Conservation (phyloP, 1,140 invertebrate species). For the Eriocheir sinensis region DNA sequence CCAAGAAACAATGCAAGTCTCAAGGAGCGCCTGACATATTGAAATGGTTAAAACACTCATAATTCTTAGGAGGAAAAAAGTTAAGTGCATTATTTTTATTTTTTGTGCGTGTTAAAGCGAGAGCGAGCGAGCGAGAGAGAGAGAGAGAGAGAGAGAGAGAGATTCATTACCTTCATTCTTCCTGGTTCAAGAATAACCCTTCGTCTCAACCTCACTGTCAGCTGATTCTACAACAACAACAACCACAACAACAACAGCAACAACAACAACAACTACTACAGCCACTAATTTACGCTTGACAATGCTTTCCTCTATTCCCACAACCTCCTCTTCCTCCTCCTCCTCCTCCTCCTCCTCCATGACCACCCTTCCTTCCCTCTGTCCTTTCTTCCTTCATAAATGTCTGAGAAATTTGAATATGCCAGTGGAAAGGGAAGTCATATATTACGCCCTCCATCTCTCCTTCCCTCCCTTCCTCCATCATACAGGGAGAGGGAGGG, state of each 20-base stretch:
- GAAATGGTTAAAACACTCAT: too few relatives aligned
- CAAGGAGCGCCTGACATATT: too few relatives aligned
- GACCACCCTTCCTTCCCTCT: not conserved
- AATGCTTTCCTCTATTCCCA: not conserved
- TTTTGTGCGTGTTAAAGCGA: too few relatives aligned
- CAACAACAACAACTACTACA: not conserved
- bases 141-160: too few relatives aligned
- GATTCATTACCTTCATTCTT: too few relatives aligned
- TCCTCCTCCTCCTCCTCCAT: too few relatives aligned
- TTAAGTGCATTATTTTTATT: not conserved
- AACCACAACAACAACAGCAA: not conserved
- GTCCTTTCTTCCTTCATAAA: conserved; percentile 65
- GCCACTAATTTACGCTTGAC: not conserved
- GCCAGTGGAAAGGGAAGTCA: conserved; percentile 68
- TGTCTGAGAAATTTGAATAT: conserved; percentile 75
- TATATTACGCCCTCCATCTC: conserved; percentile 61
- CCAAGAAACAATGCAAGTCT: too few relatives aligned
- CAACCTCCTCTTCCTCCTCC: not conserved
- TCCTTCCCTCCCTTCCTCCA: conserved; percentile 3
- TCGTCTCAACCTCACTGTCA: too few relatives aligned
- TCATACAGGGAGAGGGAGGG: conserved; percentile 41
- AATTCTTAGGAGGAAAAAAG: not conserved
- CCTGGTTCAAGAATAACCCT: too few relatives aligned
- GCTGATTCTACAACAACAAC: too few relatives aligned
- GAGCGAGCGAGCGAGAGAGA: too few relatives aligned